Evolutionary conservation across 2,113 vertebrate species (phyloP).

Genomic region (Callipepla squamata): DNA sequence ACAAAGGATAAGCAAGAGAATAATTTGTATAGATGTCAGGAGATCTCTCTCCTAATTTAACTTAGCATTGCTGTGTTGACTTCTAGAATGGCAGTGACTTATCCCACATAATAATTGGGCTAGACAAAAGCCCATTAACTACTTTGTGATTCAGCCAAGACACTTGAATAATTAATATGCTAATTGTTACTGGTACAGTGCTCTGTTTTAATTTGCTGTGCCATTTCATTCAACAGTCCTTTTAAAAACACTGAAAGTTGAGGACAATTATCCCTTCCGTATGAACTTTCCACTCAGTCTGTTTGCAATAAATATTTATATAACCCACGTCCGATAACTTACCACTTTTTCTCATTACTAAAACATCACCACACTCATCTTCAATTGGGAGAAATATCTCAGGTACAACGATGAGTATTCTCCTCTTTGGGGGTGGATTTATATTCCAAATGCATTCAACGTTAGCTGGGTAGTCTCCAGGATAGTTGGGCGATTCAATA

Average conservation of each 20-base stretch:
- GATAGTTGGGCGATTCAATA: slow-evolving; percentile 86
- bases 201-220: neutral
- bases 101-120: neutral
- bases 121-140: neutral
- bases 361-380: slow-evolving; percentile 83
- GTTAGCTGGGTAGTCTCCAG: slow-evolving; percentile 84
- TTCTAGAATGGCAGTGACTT: neutral
- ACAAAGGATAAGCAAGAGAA: neutral
- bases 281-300: neutral
- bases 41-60: neutral
- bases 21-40: neutral
- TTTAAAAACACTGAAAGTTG: neutral
- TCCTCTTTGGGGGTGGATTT: slow-evolving; percentile 81
- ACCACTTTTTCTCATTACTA: slow-evolving; percentile 88
- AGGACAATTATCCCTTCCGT: neutral
- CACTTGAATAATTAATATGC: neutral
- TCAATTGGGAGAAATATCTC: slow-evolving; percentile 86
- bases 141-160: neutral
- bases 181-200: neutral
- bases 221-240: neutral
- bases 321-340: neutral
- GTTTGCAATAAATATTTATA: neutral
- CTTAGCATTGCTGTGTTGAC: neutral
- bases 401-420: slow-evolving; percentile 84
- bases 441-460: slow-evolving; percentile 85